Conservation (phyloP, 1,140 invertebrate genomes). For the Helicoverpa armigera region DNA sequence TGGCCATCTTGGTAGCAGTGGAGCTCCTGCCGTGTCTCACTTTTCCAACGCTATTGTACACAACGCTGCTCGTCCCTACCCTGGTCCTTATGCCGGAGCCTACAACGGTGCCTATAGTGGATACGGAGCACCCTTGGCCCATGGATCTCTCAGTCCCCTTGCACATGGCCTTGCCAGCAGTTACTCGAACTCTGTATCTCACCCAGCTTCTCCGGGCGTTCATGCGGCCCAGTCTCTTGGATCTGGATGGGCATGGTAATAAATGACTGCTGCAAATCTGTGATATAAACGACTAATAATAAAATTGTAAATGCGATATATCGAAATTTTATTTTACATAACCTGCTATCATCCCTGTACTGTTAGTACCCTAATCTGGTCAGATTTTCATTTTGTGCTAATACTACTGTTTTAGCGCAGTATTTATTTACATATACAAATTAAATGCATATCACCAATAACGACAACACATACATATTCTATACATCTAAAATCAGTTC, state of each 20-base stretch:
- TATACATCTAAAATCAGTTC: not conserved
- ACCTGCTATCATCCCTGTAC: not conserved
- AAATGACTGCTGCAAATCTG: constrained; percentile 22
- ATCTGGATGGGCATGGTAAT: constrained; percentile 31
- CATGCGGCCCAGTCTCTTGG: not conserved
- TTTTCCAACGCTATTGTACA: constrained; percentile 62
- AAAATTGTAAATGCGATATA: constrained; percentile 2
- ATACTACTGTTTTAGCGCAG: not conserved
- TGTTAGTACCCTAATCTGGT: not conserved
- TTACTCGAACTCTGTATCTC: constrained; percentile 29
- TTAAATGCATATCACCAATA: not conserved
- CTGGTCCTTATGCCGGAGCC: constrained; percentile 53
- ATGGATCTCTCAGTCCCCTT: constrained; percentile 35
- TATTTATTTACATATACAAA: constrained; percentile 8
- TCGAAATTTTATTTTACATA: not conserved
- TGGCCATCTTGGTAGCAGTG: constrained; percentile 34
- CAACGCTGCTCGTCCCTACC: constrained; percentile 55
- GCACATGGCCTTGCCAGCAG: constrained; percentile 18
- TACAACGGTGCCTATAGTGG: constrained; percentile 49
- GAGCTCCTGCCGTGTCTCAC: constrained; percentile 51
- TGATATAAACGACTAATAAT: constrained; percentile 42
- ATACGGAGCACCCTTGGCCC: constrained; percentile 48
- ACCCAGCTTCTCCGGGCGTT: not conserved
- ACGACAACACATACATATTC: not conserved
- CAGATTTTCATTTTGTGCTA: not conserved